Conservation (phyloP, 2,113 vertebrate genomes). For the Pedetes capensis region DNA sequence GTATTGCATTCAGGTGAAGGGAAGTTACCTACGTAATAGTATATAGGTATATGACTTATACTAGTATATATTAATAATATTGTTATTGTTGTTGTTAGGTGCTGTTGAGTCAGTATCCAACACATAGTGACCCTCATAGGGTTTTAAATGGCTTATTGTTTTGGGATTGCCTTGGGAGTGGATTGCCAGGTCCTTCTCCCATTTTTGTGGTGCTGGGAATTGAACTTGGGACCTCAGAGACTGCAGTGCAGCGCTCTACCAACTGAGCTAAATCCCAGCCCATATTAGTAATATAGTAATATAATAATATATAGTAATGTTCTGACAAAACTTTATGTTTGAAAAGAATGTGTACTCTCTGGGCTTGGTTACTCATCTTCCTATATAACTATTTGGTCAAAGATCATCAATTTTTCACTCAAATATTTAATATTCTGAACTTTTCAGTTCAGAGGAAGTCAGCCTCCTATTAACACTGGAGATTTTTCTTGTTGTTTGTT, state of each 20-base stretch:
- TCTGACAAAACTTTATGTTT: not conserved
- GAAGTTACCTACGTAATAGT: not conserved
- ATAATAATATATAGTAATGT: not conserved
- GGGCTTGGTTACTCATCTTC: not conserved
- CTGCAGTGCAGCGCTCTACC: too few species aligned
- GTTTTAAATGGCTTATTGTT: too few species aligned
- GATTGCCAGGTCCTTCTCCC: too few species aligned
- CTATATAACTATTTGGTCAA: not conserved
- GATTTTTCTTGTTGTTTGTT: not conserved
- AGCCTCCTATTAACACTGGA: not conserved
- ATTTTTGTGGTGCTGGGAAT: too few species aligned
- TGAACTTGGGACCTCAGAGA: too few species aligned
- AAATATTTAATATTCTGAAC: not conserved
- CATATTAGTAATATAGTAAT: not conserved
- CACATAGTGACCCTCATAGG: too few species aligned
- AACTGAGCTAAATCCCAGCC: too few species aligned
- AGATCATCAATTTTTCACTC: not conserved
- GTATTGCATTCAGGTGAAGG: not conserved
- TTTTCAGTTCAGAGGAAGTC: not conserved
- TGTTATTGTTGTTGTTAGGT: too few species aligned
- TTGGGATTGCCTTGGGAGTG: too few species aligned
- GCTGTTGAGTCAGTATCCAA: too few species aligned
- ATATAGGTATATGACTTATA: not conserved
- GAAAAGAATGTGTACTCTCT: not conserved
- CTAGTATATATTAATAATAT: not conserved